Base-by-base conservation (phyloP, 2,797 vertebrate species). In the Sandelia bainsii region DNA sequence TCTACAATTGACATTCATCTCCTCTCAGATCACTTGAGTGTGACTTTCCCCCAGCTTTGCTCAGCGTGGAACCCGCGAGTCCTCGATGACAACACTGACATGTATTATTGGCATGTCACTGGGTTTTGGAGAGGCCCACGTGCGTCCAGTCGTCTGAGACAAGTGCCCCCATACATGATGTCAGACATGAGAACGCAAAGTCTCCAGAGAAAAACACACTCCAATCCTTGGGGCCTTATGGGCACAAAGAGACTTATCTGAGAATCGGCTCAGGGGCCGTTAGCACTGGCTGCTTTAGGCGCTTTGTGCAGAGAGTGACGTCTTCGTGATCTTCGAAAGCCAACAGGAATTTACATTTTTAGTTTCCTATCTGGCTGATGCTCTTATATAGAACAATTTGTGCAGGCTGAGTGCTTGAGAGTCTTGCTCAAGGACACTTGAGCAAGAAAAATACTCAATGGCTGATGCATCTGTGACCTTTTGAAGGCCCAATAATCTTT, bases 11-110 rank as follows among this genome's bases (percentile, higher is more conserved):
- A 89, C 88, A 90, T 79, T 86, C 85, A 82, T 84, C 87, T 88
- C 80, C 84, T 85, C 82, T 86, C 79, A 80, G 89, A 90, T 85
- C 87, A 88, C 74, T 83, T 75, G 85, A 90, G 78, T 80, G 90
- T 88, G 87, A 90, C 86, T 53, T 75, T 72, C 84, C 79, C 79
- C 69, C 58, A 60, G 67, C 71, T 58, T 2, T 0, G 68, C 76
- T 40, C 87, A 83, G 87, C 76, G 72, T 83, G 88, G 79, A 75
- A 76, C 63, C 87, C 61, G 46, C 60, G 1, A 20, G 62, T 44
- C 69, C 79, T 69, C 49, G 9, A 17, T 52, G 37, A 8, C 61
- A 2, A 25, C 60, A 39, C 59, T 85, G 86, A 86, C 80, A 74
- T 42, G 79, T 71, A 86, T 90, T 91, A 87, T 92, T 62, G 71